Base-by-base conservation (phyloP, 2,797 vertebrate species). In the Monodelphis domestica region DNA sequence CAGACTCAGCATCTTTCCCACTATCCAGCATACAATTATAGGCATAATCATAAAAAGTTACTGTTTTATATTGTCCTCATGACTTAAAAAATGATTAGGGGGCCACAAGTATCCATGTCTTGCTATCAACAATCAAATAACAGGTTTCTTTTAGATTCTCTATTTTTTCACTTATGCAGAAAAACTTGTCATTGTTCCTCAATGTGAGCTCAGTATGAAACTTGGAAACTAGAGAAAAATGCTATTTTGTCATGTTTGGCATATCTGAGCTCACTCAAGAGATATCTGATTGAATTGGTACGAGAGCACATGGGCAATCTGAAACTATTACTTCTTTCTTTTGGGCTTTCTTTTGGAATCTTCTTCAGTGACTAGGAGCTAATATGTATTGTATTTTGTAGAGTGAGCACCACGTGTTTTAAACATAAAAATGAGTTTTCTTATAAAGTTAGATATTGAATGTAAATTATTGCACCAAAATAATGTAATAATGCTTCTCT, bases 11-110 rank as follows among this genome's bases (percentile, higher is more conserved):
- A n/a, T n/a, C n/a, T n/a, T n/a, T n/a, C n/a, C n/a, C n/a, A n/a
- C n/a, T n/a, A n/a, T n/a, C n/a, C n/a, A n/a, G n/a, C n/a, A n/a
- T n/a, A n/a, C n/a, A n/a, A n/a, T n/a, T n/a, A n/a, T n/a, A n/a
- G n/a, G n/a, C n/a, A n/a, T n/a, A n/a, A n/a, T n/a, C n/a, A n/a
- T n/a, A 4, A 33, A n/a, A 89, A 70, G 38, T 1, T 1, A 4
- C 1, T 30, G 6, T 7, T 17, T 45, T 87, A 2, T 1, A 0
- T 56, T 14, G 0, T 0, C 2, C 33, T 17, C 29, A 51, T 2
- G 12, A 0, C 15, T 6, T 50, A 53, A 56, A 91, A 88, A 4
- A 88, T n/a, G n/a, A n/a, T n/a, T n/a, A n/a, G n/a, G n/a, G n/a
- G n/a, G n/a, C n/a, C n/a, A n/a, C n/a, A n/a, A n/a, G n/a, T n/a